Evolutionary conservation across 2,113 vertebrate species (phyloP).

Genomic region (Pica pica): DNA sequence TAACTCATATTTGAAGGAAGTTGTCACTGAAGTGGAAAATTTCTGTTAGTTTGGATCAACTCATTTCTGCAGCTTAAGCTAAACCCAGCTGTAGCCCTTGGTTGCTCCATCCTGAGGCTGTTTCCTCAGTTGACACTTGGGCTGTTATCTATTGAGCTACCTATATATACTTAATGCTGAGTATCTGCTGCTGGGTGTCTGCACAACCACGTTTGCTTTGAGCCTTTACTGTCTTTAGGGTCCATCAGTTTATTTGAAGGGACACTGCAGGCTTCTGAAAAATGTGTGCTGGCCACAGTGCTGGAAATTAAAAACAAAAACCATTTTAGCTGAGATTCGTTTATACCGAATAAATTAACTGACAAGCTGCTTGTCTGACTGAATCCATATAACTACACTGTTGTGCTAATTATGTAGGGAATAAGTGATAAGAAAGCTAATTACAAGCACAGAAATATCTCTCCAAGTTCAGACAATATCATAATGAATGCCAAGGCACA

Average conservation of each 20-base stretch:
- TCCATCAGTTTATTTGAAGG: neutral
- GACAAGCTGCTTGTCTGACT: conserved; percentile 21
- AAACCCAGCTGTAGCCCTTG: neutral
- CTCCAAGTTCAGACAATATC: conserved; percentile 34
- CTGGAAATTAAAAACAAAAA: conserved; percentile 3
- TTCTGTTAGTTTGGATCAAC: conserved; percentile 27
- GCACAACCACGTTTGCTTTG: neutral
- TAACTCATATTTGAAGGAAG: neutral
- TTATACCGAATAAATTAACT: neutral
- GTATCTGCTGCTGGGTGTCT: neutral
- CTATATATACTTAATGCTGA: neutral
- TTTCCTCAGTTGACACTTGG: neutral
- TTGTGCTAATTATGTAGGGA: conserved; percentile 54
- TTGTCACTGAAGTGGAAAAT: neutral
- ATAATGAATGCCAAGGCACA: conserved; percentile 23
- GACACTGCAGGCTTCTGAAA: neutral
- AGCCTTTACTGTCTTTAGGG: neutral
- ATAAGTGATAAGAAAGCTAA: conserved; percentile 52
- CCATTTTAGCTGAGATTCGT: neutral
- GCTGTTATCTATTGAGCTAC: neutral
- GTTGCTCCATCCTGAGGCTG: neutral
- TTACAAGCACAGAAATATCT: conserved; percentile 53
- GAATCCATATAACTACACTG: neutral
- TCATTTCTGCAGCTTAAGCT: neutral
- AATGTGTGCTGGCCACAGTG: neutral